Conservation (phyloP, 2,113 vertebrate genomes). For the Lepisosteus oculatus region DNA sequence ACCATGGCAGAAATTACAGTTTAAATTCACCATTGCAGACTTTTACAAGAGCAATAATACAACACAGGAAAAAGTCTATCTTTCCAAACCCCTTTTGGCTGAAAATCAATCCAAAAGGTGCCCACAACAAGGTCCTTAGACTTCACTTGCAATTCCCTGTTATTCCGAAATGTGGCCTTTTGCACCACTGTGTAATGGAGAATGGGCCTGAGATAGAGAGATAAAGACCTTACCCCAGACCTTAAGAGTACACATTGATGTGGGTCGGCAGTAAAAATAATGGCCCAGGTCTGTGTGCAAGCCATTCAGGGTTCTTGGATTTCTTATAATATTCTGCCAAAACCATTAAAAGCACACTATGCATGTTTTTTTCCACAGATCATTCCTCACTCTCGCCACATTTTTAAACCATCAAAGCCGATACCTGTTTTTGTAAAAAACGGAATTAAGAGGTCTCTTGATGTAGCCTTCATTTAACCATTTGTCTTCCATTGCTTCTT, state of each 20-base stretch:
- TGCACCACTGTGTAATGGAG: background rate
- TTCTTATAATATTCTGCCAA: constrained; percentile 21
- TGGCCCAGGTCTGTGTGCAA: background rate
- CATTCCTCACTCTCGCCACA: background rate
- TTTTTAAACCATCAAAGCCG: constrained; percentile 20
- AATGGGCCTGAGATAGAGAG: constrained; percentile 14
- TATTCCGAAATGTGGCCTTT: constrained; percentile 7
- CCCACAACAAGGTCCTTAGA: constrained; percentile 4
- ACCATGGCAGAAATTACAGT: constrained; percentile 21
- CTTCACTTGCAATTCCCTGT: constrained; percentile 6
- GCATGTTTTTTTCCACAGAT: constrained; percentile 8
- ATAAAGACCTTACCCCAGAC: background rate
- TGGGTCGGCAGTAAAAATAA: constrained; percentile 19
- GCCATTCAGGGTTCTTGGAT: constrained; percentile 15
- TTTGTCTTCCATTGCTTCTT: constrained; percentile 70
- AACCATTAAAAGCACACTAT: constrained; percentile 23
- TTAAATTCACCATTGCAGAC: constrained; percentile 19
- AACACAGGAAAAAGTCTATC: constrained; percentile 17
- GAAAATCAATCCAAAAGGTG: constrained; percentile 4
- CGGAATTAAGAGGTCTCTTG: constrained; percentile 52
- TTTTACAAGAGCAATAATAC: constrained; percentile 24
- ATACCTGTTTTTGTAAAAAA: constrained; percentile 69
- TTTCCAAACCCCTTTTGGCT: constrained; percentile 9
- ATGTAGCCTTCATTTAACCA: constrained; percentile 70
- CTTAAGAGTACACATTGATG: constrained; percentile 13